Conservation (phyloP, 1,140 invertebrate species). For the Lasaia peninsularis region DNA sequence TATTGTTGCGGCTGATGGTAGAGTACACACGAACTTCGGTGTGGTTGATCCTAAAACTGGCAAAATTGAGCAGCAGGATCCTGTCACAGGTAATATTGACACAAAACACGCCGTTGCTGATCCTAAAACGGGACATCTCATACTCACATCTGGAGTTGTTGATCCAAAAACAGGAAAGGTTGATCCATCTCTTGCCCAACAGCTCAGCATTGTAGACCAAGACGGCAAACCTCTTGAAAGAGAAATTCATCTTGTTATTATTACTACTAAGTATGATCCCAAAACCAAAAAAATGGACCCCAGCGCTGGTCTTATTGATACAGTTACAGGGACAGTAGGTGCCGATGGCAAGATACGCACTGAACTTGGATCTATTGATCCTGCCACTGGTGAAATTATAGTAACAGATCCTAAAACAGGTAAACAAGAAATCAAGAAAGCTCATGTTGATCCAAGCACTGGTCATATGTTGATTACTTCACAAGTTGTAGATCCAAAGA, state of each 20-base stretch:
- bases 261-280: conserved; percentile 78
- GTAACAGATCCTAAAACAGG: conserved; percentile 75
- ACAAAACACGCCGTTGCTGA: conserved; percentile 74
- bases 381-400: conserved; percentile 76
- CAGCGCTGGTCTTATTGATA: conserved; percentile 78
- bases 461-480: conserved; percentile 79
- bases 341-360: conserved; percentile 76
- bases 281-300: conserved; percentile 79
- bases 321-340: conserved; percentile 72
- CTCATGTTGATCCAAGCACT: conserved; percentile 76
- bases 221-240: conserved; percentile 64
- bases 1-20: conserved; percentile 71
- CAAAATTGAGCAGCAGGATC: conserved; percentile 74
- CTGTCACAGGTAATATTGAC: conserved; percentile 74
- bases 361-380: conserved; percentile 77
- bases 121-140: conserved; percentile 75
- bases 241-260: conserved; percentile 73
- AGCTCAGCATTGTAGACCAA: conserved; percentile 75
- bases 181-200: conserved; percentile 75
- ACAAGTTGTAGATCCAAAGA: conserved; percentile 80
- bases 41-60: conserved; percentile 77
- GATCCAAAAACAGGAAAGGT: conserved; percentile 78
- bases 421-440: conserved; percentile 74
- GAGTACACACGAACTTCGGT: conserved; percentile 78
- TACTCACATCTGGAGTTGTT: conserved; percentile 68